Base-by-base conservation (phyloP, 1,140 invertebrate species). In the Batillaria attramentaria region DNA sequence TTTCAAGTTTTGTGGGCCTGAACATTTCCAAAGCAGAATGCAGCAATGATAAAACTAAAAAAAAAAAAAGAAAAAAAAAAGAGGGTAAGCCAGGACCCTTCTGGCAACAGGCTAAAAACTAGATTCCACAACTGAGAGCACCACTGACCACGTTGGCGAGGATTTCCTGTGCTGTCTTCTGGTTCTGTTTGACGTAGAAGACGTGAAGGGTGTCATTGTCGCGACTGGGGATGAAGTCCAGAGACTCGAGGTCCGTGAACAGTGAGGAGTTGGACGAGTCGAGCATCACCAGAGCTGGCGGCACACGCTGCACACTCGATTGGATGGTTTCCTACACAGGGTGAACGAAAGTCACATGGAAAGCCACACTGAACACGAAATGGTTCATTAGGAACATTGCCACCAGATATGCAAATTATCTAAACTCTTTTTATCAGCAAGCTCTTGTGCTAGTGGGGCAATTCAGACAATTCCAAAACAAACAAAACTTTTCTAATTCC, bases 201-300 rank as follows among this genome's bases (percentile, higher is more conserved):
- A 99, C 93, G 89, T 98, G 97, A 81, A 96, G 96, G 0, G 98
- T 99, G 88, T 99, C 97, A 85, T 94, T 94, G 8, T 96, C 97
- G 81, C 97, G 92, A 41, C 95, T 93, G 84, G 96, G 96, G 79
- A 95, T 94, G 57, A 93, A 93, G 91, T 97, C 96, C 57, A 98
- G 90, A 41, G 92, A 92, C 86, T 96, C 94, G 24, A 96, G 89
- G 80, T 95, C 94, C 18, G 92, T 89, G 37, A 93, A 93, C 87
- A 98, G 96, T 28, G 94, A 94, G 18, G 93, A 87, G 66, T 93
- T 92, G 13, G 93, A 93, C 41, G 94, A 94, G 91, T 98, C 95
- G 70, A 99, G 91, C 41, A 95, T 94, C 24, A 94, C 94, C 10
- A 98, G 92, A n/a, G 94, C 93, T 1, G 94, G 93, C 3, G 92